These are phyloP conservation scores for Nipponia nippon DNA, from an alignment of 2,113 vertebrate genomes.

Conservation along the genomic window DNA sequence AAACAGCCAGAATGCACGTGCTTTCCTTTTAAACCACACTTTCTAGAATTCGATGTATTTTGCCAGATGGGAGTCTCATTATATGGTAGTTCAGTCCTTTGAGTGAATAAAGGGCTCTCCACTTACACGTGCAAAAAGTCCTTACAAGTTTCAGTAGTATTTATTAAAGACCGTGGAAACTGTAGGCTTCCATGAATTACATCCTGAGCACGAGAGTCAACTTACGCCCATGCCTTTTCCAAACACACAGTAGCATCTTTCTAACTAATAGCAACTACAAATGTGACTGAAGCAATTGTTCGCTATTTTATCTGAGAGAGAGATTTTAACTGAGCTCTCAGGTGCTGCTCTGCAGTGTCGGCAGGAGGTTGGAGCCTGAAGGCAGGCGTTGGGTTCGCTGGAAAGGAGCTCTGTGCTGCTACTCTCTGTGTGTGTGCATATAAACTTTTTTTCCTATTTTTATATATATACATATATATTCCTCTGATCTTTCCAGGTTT, in stretches of 20 bases:
- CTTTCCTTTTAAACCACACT: neutral
- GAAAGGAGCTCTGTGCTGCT: neutral
- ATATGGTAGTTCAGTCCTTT: neutral
- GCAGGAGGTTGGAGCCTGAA: neutral
- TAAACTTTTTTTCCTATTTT: neutral
- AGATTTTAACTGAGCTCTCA: neutral
- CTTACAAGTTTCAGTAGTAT: neutral
- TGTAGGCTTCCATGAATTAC: neutral
- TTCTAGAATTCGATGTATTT: neutral
- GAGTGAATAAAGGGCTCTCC: neutral
- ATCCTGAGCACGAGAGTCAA: neutral
- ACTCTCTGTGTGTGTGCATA: too few relatives aligned
- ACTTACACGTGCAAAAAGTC: neutral
- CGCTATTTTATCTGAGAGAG: neutral
- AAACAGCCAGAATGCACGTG: fast-evolving
- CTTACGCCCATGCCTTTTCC: neutral
- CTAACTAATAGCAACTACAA: neutral
- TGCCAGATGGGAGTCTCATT: neutral
- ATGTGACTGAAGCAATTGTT: neutral
- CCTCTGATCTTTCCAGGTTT: neutral
- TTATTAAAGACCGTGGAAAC: neutral
- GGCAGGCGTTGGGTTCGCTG: neutral
- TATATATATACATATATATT: neutral
- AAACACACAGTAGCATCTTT: neutral
- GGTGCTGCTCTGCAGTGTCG: fast-evolving